Conservation (phyloP, 1,140 invertebrate species). For the Macrocentrus cingulum region DNA sequence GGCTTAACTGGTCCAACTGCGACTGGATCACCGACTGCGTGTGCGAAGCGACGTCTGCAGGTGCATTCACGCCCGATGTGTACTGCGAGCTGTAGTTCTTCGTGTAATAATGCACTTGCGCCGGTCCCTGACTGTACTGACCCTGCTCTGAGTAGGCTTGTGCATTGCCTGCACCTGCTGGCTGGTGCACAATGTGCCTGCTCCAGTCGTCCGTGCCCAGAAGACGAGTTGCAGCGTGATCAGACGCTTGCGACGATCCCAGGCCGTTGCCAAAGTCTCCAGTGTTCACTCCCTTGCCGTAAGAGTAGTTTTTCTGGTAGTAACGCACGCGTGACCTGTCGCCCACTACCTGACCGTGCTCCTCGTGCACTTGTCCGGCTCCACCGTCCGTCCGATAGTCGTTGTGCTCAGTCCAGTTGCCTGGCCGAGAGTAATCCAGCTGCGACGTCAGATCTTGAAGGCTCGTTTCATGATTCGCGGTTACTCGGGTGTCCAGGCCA, state of each 20-base stretch:
- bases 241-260: too few relatives aligned
- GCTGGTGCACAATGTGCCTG: slow-evolving; percentile 32
- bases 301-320: slow-evolving; percentile 40
- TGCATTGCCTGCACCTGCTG: slow-evolving; percentile 33
- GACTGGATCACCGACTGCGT: too few relatives aligned
- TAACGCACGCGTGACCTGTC: slow-evolving; percentile 34
- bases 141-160: slow-evolving; percentile 39
- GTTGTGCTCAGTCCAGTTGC: slow-evolving; percentile 44
- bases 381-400: slow-evolving; percentile 35
- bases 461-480: background rate
- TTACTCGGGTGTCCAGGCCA: too few relatives aligned
- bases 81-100: slow-evolving; percentile 37
- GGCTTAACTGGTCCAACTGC: background rate
- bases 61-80: background rate
- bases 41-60: background rate
- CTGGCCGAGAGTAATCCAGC: slow-evolving; percentile 34
- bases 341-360: slow-evolving; percentile 37
- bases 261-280: too few relatives aligned
- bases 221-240: background rate
- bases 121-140: slow-evolving; percentile 35
- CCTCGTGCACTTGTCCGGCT: slow-evolving; percentile 40
- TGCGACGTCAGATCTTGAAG: slow-evolving; percentile 12
- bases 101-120: slow-evolving; percentile 37
- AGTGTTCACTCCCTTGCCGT: too few relatives aligned
- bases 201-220: slow-evolving; percentile 30